These are phyloP conservation scores for Gobio occitaniae DNA, from an alignment of 2,797 vertebrate genomes.

Conservation along the genomic window DNA sequence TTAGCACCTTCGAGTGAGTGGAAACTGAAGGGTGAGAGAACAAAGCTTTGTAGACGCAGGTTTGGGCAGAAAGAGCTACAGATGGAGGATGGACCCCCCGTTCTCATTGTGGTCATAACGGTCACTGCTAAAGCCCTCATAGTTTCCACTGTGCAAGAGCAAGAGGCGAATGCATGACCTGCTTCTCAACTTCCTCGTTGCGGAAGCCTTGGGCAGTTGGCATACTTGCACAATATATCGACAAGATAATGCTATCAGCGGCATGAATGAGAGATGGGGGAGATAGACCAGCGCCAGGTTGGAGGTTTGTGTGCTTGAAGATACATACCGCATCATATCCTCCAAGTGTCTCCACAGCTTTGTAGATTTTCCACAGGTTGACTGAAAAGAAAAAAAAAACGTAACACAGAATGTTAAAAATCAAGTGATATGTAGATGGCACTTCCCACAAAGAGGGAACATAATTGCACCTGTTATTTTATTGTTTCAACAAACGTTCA, in stretches of 20 bases:
- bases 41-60: slow-evolving; percentile 46
- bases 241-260: slow-evolving; percentile 6
- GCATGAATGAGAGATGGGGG: background rate
- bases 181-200: slow-evolving; percentile 25
- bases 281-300: background rate
- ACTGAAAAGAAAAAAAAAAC: slow-evolving; percentile 75
- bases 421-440: background rate
- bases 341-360: slow-evolving; percentile 91
- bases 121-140: slow-evolving; percentile 48
- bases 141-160: slow-evolving; percentile 56
- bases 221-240: slow-evolving; percentile 14
- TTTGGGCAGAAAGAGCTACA: slow-evolving; percentile 25
- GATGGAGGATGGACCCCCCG: slow-evolving; percentile 39
- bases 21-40: slow-evolving; percentile 51
- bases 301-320: background rate
- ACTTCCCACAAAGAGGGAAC: background rate
- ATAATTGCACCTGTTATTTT: background rate
- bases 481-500: background rate
- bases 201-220: slow-evolving; percentile 18
- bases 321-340: slow-evolving; percentile 90
- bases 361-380: slow-evolving; percentile 95
- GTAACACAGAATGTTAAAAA: background rate
- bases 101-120: slow-evolving; percentile 63
- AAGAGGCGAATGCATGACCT: slow-evolving; percentile 31
- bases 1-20: slow-evolving; percentile 34